A percentile compares a stretch with the other conserved stretches of the same genome.
phyloP scores from a whole-genome alignment of 2,888 invertebrate species.

The Priocnemis perturbator region DNA sequence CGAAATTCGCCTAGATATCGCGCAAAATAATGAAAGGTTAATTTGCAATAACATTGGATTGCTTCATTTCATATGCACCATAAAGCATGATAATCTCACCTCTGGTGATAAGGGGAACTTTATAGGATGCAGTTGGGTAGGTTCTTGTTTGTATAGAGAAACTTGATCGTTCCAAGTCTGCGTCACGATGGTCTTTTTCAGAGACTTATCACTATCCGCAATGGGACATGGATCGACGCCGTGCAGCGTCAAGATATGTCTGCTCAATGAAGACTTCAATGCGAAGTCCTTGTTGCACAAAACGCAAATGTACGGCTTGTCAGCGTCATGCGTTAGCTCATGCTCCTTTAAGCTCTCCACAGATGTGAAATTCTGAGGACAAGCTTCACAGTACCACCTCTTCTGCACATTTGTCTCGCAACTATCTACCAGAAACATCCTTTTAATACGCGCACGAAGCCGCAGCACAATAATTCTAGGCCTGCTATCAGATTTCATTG shows the following conservation, averaged over 20 bases:
- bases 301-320: constrained; percentile 76
- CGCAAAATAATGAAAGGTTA: neutral
- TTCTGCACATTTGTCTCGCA: constrained; percentile 59
- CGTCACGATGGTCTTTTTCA: constrained; percentile 59
- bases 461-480: neutral
- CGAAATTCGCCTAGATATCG: constrained; percentile 40
- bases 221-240: constrained; percentile 76
- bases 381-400: constrained; percentile 69
- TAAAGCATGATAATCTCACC: constrained; percentile 31
- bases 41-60: neutral
- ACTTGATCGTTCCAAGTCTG: constrained; percentile 51
- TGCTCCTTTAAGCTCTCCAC: constrained; percentile 67
- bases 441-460: neutral
- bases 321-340: constrained; percentile 65
- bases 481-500: neutral
- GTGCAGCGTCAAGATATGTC: constrained; percentile 77
- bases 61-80: neutral
- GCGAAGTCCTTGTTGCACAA: constrained; percentile 77
- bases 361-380: constrained; percentile 66
- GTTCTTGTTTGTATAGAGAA: constrained; percentile 49
- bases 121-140: constrained; percentile 40
- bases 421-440: constrained; percentile 35
- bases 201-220: constrained; percentile 68
- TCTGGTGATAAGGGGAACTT: constrained; percentile 53
- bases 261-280: constrained; percentile 75